phyloP scores from a whole-genome alignment of 2,888 invertebrate species.

The Myathropa florea region DNA sequence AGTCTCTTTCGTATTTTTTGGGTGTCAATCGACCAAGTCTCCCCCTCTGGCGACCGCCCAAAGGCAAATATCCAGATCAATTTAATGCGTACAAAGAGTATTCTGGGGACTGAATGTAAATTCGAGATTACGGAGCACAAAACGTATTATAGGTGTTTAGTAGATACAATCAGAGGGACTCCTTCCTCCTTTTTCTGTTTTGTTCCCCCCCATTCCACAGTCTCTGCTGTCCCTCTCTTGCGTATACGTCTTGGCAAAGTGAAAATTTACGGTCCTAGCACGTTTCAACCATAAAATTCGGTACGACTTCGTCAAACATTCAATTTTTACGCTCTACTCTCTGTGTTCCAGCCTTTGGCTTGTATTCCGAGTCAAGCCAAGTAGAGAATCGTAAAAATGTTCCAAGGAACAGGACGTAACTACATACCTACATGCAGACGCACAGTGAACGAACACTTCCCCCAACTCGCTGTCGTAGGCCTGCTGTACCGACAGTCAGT shows the following conservation, averaged over 20 bases:
- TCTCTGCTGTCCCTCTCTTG: background rate
- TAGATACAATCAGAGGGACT: slow-evolving; percentile 58
- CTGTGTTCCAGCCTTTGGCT: slow-evolving; percentile 7
- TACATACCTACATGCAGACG: background rate
- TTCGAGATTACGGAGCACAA: slow-evolving; percentile 53
- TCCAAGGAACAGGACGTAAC: slow-evolving; percentile 12
- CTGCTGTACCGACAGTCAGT: background rate
- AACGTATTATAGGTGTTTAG: slow-evolving; percentile 60
- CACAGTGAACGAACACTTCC: background rate
- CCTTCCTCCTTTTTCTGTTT: slow-evolving; percentile 2
- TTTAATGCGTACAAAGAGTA: slow-evolving; percentile 25
- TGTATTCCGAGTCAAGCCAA: slow-evolving; percentile 32
- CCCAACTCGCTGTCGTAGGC: background rate
- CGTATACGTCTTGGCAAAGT: slow-evolving; percentile 32
- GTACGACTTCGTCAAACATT: slow-evolving; percentile 69
- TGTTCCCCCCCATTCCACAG: background rate
- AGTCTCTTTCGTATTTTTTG: slow-evolving; percentile 9
- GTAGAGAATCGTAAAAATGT: slow-evolving; percentile 44
- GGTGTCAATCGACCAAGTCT: background rate
- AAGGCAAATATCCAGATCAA: slow-evolving; percentile 34
- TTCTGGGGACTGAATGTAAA: slow-evolving; percentile 48
- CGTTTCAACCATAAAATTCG: slow-evolving; percentile 66
- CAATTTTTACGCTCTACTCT: slow-evolving; percentile 62
- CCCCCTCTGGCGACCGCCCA: background rate
- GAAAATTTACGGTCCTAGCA: slow-evolving; percentile 66